Evolutionary conservation across 2,797 vertebrate species (phyloP).

Genomic region (Champsocephalus esox): DNA sequence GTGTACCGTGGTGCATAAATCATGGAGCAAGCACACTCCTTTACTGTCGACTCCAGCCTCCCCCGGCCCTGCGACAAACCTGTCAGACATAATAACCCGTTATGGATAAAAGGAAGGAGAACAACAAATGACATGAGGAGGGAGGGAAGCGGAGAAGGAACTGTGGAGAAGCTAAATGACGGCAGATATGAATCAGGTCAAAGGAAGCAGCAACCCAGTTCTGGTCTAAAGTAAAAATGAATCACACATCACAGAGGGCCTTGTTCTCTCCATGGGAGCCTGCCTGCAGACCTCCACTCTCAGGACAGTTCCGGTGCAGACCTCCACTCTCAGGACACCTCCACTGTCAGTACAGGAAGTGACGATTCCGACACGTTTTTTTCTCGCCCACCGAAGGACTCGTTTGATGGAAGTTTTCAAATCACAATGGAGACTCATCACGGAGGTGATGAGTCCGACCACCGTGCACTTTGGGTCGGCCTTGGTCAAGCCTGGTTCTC

Average conservation of each 20-base stretch:
- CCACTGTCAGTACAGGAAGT: too few species aligned
- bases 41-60: constrained; percentile 17
- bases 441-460: too few species aligned
- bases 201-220: constrained; percentile 28
- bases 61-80: constrained; percentile 20
- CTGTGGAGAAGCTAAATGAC: constrained; percentile 18
- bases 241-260: constrained; percentile 43
- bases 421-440: too few species aligned
- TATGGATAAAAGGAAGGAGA: constrained; percentile 39
- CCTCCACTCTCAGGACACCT: too few species aligned
- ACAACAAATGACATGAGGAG: constrained; percentile 34
- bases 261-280: constrained; percentile 14
- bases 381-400: too few species aligned
- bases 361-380: too few species aligned
- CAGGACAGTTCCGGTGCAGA: too few species aligned
- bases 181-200: constrained; percentile 51
- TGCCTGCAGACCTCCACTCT: too few species aligned
- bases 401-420: too few species aligned
- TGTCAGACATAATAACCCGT: constrained; percentile 34
- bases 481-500: too few species aligned
- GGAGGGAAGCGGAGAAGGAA: background rate
- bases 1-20: constrained; percentile 47
- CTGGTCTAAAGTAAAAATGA: constrained; percentile 28
- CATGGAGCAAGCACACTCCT: constrained; percentile 23
- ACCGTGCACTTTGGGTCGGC: too few species aligned